These are phyloP conservation scores for Anableps anableps DNA, from an alignment of 2,797 vertebrate genomes.

Conservation along the genomic window DNA sequence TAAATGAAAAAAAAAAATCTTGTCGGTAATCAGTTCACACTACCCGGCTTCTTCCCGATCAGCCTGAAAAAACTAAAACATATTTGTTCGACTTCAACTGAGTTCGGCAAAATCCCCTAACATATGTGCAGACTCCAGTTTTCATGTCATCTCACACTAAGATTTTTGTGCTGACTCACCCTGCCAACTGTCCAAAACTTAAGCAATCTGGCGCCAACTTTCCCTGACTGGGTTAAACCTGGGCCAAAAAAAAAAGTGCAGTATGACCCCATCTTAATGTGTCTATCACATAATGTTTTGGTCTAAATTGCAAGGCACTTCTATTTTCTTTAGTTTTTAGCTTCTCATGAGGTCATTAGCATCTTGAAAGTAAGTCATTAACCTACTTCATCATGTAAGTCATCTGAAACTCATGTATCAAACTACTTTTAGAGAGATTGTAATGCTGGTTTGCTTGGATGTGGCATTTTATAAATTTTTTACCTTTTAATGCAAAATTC, in stretches of 20 bases:
- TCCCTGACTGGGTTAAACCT: neutral
- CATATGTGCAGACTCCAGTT: neutral
- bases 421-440: neutral
- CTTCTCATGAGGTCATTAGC: neutral
- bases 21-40: no score
- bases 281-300: neutral
- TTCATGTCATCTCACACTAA: neutral
- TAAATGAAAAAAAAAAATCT: no score
- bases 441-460: neutral
- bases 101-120: neutral
- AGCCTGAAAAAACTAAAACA: neutral
- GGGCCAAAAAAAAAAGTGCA: neutral
- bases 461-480: neutral
- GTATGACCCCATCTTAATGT: neutral
- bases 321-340: neutral
- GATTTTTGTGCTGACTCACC: neutral
- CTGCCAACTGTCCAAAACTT: neutral
- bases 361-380: neutral
- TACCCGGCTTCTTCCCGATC: neutral
- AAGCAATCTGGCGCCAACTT: neutral
- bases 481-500: neutral
- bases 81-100: neutral
- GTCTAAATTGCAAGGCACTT: neutral
- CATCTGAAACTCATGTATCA: neutral
- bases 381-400: neutral